Evolutionary conservation across 30 jellyfish, hydroid and myxozoan species (phyloP), one percentile per base, ranked within the genome.

Genomic region (Turritopsis rubra): DNA sequence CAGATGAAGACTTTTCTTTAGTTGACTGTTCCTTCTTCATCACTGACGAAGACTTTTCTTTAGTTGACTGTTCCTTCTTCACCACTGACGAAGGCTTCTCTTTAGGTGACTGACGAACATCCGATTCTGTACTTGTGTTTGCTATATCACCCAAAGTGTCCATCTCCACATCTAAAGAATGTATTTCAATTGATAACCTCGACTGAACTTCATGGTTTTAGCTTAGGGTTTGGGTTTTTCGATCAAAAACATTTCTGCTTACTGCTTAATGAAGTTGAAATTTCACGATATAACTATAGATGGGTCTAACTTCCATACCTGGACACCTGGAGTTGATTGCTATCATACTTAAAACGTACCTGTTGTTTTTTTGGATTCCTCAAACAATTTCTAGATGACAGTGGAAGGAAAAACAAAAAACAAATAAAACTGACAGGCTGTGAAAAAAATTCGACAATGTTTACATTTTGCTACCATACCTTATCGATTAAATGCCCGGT

Each of bases 361-460:
- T 54, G 95, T 29, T 1, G 89, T 81, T 29, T 84, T 29, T 81
- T 89, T 89, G 21, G 96, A 89, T 72, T 84, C 91, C 16, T 84
- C 85, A 74, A 65, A 89, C 83, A 89, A 66, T 79, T 74, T 28
- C 96, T 88, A 65, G 31, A 81, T n/a, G n/a, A 80, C 18, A 20
- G 28, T 0, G 29, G 30, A 75, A 23, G 8, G 25, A 74, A 20
- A 1, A 18, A 22, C n/a, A n/a, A n/a, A 16, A 22, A 68, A 7
- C 77, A 41, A 13, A 3, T 13, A 41, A 41, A 41, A 41, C 60
- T n/a, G n/a, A n/a, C n/a, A n/a, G n/a, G n/a, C n/a, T n/a, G n/a
- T n/a, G n/a, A n/a, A n/a, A n/a, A n/a, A n/a, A n/a, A n/a, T n/a
- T n/a, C n/a, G n/a, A n/a, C n/a, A n/a, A n/a, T n/a, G n/a, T n/a